A percentile compares a stretch with the other conserved stretches of the same genome.
These are phyloP conservation scores for Chauna torquata DNA, from an alignment of 2,113 vertebrate genomes.

Conservation along the genomic window DNA sequence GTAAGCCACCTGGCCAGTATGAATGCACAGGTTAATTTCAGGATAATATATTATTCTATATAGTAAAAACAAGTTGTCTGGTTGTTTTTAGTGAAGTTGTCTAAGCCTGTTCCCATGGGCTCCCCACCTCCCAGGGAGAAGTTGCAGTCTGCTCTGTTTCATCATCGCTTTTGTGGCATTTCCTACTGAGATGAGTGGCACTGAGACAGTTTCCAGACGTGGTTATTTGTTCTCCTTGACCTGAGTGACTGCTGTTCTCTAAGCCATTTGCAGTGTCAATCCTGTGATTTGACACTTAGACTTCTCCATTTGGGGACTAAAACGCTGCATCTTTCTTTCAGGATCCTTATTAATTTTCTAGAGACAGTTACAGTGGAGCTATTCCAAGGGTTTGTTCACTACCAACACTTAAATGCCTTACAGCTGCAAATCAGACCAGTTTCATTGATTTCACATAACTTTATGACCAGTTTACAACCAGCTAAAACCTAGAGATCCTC, in stretches of 20 bases:
- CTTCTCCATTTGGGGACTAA: conserved; percentile 10
- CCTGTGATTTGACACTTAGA: neutral
- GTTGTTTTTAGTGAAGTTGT: conserved; percentile 36
- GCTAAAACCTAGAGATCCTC: neutral
- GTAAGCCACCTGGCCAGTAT: conserved; percentile 26
- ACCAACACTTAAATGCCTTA: neutral
- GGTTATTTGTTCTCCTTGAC: conserved; percentile 63
- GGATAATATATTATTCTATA: conserved; percentile 44
- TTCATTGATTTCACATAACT: neutral
- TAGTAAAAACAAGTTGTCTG: conserved; percentile 26
- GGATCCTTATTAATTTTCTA: neutral
- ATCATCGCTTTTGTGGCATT: conserved; percentile 64
- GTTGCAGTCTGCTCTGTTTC: conserved; percentile 64
- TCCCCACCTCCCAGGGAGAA: conserved; percentile 52
- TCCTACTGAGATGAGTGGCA: conserved; percentile 64
- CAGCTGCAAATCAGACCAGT: neutral
- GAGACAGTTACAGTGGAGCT: neutral
- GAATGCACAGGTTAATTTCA: neutral
- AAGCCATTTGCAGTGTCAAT: conserved; percentile 22
- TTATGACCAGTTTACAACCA: neutral
- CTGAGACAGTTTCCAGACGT: conserved; percentile 49
- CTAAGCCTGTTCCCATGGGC: conserved; percentile 22
- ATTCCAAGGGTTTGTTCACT: neutral
- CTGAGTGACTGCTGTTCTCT: conserved; percentile 43
- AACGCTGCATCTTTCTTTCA: neutral